Evolutionary conservation across 2,888 invertebrate genomes (phyloP), one percentile per base, ranked within the genome.

Genomic region (Cryptophagus acutangulus): DNA sequence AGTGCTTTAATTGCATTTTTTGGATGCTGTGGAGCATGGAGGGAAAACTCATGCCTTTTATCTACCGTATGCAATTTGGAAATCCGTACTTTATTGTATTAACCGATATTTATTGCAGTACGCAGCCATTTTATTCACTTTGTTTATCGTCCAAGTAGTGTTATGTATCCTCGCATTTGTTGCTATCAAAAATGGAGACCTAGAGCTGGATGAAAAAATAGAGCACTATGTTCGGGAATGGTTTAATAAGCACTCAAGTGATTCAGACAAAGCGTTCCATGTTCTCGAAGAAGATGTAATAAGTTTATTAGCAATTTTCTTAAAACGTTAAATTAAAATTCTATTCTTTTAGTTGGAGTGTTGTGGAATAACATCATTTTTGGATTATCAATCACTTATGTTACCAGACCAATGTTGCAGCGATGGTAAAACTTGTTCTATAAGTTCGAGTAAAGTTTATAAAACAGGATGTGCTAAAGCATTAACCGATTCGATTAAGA

Each of bases 121-220:
- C 36, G 54, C 52, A 3, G 41, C 42, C 51, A 76, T 82, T 65
- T 66, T 86, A 55, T 66, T 86, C 49, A 72, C 80, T 30, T 72
- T 85, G 45, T 77, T 86, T 61, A 77, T 85, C 34, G 65, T 82
- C 38, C 84, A 86, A 75, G 73, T 85, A 45, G 77, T 78, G 13
- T 66, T 84, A 41, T 80, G 79, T 0, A 76, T 81, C 10, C 73
- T 78, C 34, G 71, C 81, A 40, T 84, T 83, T 67, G 71, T 78
- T 2, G 74, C 78, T 56, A 72, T 76, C 15, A 77, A 76, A 1
- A 75, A 73, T 38, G 63, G 75, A 38, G 71, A 73, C 40, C 56
- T 57, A 0, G 67, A 73, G 14, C 24, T 52, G 3, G 66, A 66
- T 13, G 26, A 44, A 0, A 33, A 49, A 33, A 52, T 66, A 8